Conservation (phyloP, 2,888 invertebrate genomes). For the Siphlonurus alternatus region DNA sequence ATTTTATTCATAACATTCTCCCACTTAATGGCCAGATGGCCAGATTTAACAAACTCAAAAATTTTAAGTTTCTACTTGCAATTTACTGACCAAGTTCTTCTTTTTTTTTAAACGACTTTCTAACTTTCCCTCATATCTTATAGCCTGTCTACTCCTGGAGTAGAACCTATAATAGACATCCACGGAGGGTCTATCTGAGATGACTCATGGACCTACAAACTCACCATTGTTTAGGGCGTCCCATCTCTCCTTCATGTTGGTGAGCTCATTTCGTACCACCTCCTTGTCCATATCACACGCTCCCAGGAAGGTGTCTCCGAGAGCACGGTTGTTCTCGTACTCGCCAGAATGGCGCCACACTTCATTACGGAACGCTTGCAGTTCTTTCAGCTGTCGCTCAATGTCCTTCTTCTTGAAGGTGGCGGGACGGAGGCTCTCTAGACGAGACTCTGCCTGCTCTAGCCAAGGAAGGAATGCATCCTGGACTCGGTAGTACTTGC, state of each 20-base stretch:
- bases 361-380: constrained; percentile 80
- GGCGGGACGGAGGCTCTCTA: constrained; percentile 52
- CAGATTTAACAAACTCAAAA: no score
- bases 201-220: constrained; percentile 14
- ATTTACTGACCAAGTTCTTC: background rate
- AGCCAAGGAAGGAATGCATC: constrained; percentile 83
- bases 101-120: no score
- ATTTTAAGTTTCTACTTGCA: background rate
- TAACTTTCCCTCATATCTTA: no score
- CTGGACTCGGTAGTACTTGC: constrained; percentile 71
- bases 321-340: constrained; percentile 70
- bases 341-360: constrained; percentile 88
- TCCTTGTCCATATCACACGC: constrained; percentile 86
- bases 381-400: constrained; percentile 71
- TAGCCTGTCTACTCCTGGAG: no score
- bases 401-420: constrained; percentile 72
- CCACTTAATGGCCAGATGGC: no score
- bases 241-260: constrained; percentile 74
- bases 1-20: no score
- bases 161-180: no score
- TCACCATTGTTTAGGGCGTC: constrained; percentile 71
- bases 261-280: constrained; percentile 64
- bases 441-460: constrained; percentile 65
- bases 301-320: constrained; percentile 75
- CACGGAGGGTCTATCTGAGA: no score